phyloP scores from a whole-genome alignment of 2,113 vertebrate genomes.

The Peromyscus californicus region DNA sequence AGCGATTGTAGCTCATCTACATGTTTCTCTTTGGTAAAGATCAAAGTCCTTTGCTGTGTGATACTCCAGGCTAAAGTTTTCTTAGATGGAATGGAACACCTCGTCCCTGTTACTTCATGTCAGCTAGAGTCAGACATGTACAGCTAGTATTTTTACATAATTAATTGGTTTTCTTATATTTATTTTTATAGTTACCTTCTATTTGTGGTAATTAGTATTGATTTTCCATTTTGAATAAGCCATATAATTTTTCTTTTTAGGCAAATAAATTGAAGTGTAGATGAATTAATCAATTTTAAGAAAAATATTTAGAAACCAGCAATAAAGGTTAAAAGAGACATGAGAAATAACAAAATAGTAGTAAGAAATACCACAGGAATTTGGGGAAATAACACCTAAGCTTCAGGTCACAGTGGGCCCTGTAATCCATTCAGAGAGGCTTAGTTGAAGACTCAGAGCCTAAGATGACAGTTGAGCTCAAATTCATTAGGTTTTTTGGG shows the following conservation, averaged over 20 bases:
- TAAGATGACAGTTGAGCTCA: not conserved
- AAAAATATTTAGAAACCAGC: conserved; percentile 18
- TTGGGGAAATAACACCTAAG: not conserved
- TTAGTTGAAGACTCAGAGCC: not conserved
- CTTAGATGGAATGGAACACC: not conserved
- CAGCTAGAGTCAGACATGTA: not conserved
- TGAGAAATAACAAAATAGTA: not conserved
- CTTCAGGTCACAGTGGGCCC: not conserved
- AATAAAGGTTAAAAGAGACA: not conserved
- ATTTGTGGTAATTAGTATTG: not conserved
- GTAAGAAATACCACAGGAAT: not conserved
- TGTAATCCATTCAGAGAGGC: not conserved
- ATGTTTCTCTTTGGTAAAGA: not conserved
- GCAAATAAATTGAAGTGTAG: not conserved
- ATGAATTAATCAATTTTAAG: conserved; percentile 4
- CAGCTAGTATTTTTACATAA: not conserved
- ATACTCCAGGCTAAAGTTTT: not conserved
- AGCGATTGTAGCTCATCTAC: too few relatives aligned
- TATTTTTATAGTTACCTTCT: conserved; percentile 22
- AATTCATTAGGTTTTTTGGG: not conserved
- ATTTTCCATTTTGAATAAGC: conserved; percentile 17
- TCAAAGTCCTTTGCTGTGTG: not conserved
- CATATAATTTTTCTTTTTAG: conserved; percentile 34
- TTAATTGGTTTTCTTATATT: conserved; percentile 2
- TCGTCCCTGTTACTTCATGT: not conserved